Evolutionary conservation across 2,888 invertebrate species (phyloP).

Genomic region (Alsophila aescularia): DNA sequence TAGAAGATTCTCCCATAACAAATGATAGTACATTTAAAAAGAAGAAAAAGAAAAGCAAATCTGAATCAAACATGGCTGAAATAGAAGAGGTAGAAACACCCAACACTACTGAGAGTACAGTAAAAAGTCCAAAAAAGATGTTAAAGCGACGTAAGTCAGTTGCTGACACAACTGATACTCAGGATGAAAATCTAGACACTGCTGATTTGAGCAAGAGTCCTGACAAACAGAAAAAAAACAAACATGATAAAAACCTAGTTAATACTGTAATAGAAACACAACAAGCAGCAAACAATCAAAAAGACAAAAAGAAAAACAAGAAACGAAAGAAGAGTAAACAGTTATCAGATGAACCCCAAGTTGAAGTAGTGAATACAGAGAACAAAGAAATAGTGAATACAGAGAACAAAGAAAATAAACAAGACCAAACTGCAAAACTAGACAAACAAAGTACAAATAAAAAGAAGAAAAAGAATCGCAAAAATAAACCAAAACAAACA

Average conservation of each 20-base stretch:
- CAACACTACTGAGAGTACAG: neutral
- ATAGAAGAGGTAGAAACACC: neutral
- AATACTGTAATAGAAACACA: constrained; percentile 25
- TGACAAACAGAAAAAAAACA: constrained; percentile 3
- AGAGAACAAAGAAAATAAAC: constrained; percentile 7
- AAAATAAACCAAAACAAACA: constrained; percentile 15
- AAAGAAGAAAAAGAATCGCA: constrained; percentile 19
- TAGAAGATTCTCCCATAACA: constrained; percentile 25
- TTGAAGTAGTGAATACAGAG: neutral
- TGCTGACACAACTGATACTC: constrained; percentile 18
- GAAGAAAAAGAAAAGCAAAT: constrained; percentile 51
- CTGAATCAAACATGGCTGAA: constrained; percentile 24
- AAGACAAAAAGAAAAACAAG: constrained; percentile 36
- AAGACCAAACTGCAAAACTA: neutral
- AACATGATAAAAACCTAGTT: neutral
- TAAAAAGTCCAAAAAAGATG: constrained; percentile 40
- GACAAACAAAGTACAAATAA: neutral
- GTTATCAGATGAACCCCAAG: constrained; percentile 13
- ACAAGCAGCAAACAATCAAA: constrained; percentile 27
- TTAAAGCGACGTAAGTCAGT: constrained; percentile 38
- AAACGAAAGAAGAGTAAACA: constrained; percentile 30
- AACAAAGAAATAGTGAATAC: constrained; percentile 3
- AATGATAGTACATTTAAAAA: constrained; percentile 58
- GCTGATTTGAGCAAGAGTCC: neutral
- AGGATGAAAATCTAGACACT: constrained; percentile 8